Base-by-base conservation (phyloP, 2,888 invertebrate species). In the Hypsopygia costalis region DNA sequence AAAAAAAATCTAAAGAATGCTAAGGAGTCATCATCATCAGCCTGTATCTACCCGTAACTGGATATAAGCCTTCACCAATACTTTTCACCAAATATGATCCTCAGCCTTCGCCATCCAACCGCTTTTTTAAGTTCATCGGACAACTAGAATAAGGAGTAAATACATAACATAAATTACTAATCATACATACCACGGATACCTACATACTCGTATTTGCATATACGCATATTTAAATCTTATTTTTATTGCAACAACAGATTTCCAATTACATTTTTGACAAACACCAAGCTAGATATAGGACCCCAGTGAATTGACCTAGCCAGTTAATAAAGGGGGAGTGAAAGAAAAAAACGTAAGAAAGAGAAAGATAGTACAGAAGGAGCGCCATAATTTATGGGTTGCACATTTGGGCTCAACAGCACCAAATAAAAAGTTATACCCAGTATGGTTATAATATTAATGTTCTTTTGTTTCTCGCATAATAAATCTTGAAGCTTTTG, bases 391-490 rank as follows among this genome's bases (percentile, higher is more conserved):
- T 89, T 89, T 88, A 88, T 86, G 80, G 50, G 78, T 79, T 85
- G 87, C 87, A 89, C 87, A 87, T 87, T 87, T 81, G 83, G 81
- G 76, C 75, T 71, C 74, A 83, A 81, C 77, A 76, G 77, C 71
- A 67, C 66, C 70, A 74, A 83, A 83, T 79, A 81, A 83, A 85
- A 85, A 81, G 66, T 71, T 77, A 73, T 71, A 66, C 69, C 58
- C 56, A 57, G 73, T 78, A 77, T 66, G 71, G 72, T 76, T 73
- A 71, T 71, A 65, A 75, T 68, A 78, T 74, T 66, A 65, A 68
- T 65, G 50, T 60, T 60, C 38, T 55, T 52, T 43, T 56, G 56
- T 52, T 43, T 46, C 49, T 44, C 42, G 39, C 40, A 47, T 43
- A 44, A 39, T 51, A 31, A 55, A 25, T 25, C 7, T 7, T 25